Conservation (phyloP, 2,113 vertebrate genomes). For the Sporophila hypoxantha region DNA sequence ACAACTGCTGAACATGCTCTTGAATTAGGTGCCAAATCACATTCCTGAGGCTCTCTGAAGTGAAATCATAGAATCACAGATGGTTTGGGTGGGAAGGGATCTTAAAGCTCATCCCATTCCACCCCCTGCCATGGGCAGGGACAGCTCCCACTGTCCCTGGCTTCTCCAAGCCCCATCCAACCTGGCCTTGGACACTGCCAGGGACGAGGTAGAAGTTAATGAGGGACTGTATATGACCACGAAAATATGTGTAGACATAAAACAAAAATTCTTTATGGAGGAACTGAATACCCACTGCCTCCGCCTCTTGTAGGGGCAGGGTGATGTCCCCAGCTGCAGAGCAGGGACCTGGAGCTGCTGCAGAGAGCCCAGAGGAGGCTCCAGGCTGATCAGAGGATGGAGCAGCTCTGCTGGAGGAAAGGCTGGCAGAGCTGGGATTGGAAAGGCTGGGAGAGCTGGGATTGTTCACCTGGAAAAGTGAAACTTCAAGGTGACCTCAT, state of each 20-base stretch:
- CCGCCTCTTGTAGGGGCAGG: accelerated
- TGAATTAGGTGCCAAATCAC: not conserved
- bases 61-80: not conserved
- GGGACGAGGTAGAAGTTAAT: accelerated
- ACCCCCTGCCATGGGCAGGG: not conserved
- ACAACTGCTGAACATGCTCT: not conserved
- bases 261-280: not conserved
- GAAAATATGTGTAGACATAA: accelerated
- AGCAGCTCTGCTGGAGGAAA: not conserved
- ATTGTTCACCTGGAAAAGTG: not conserved
- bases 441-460: not conserved
- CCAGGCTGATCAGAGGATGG: not conserved
- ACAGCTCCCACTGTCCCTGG: not conserved
- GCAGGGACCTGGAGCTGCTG: not conserved
- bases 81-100: not conserved
- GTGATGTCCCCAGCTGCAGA: too few relatives aligned
- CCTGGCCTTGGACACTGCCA: not conserved
- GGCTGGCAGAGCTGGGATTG: too few relatives aligned
- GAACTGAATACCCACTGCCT: accelerated
- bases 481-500: not conserved
- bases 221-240: accelerated
- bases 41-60: not conserved
- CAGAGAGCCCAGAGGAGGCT: not conserved
- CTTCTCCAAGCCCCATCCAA: not conserved
- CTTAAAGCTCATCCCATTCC: not conserved